Evolutionary conservation across 2,113 vertebrate species (phyloP).

Genomic region (Thermophis baileyi): DNA sequence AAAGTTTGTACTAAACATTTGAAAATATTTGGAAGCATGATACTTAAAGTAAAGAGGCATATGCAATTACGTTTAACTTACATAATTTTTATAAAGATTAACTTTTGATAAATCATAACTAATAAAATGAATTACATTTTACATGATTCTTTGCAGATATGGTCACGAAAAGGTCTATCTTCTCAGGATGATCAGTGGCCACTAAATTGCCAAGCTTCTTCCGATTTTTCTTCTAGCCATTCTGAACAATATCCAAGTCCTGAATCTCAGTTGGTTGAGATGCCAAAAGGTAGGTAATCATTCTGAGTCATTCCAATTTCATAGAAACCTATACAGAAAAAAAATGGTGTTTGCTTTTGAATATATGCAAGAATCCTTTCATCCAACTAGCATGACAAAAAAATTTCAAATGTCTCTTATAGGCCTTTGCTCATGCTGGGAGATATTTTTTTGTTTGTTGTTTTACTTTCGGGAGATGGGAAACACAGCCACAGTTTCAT

Average conservation of each 20-base stretch:
- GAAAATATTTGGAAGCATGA: not conserved
- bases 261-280: slow-evolving; percentile 11
- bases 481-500: slow-evolving; percentile 46
- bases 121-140: not conserved
- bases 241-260: slow-evolving; percentile 32
- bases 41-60: not conserved
- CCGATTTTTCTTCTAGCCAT: slow-evolving; percentile 23
- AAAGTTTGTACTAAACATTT: not conserved
- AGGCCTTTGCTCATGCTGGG: slow-evolving; percentile 33
- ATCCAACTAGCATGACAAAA: not conserved
- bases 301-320: fast-evolving
- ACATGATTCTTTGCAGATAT: slow-evolving; percentile 4
- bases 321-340: not conserved
- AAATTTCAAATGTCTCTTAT: slow-evolving; percentile 26
- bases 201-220: slow-evolving; percentile 21
- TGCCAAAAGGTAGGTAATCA: slow-evolving; percentile 7
- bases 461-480: slow-evolving; percentile 24
- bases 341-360: not conserved
- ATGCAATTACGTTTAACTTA: not conserved
- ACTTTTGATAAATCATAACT: not conserved
- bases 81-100: not conserved
- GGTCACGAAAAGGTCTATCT: not conserved
- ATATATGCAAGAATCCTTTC: not conserved
- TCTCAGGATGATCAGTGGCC: not conserved
- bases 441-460: slow-evolving; percentile 31